These are phyloP conservation scores for Philotrypesis tridentata DNA, from an alignment of 1,140 invertebrate species.

Conservation along the genomic window DNA sequence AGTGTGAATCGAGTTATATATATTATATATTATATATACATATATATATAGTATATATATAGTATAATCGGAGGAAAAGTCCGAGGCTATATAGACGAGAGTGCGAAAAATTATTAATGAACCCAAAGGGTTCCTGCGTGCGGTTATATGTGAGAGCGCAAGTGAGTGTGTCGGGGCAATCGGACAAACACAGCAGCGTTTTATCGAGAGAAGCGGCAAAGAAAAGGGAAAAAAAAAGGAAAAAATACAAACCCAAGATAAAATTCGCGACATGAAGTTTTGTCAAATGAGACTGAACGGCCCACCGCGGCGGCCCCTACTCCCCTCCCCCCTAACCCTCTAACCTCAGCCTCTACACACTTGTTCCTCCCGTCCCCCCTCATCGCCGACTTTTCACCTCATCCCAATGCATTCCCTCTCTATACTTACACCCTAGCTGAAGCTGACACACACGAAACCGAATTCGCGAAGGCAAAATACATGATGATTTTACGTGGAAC, in stretches of 20 bases:
- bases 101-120: constrained; percentile 37
- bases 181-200: constrained; percentile 49
- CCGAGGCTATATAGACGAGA: constrained; percentile 44
- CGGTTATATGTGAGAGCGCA: constrained; percentile 44
- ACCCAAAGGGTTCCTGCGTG: constrained; percentile 45
- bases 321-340: not conserved
- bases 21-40: constrained; percentile 33
- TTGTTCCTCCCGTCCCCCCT: not conserved
- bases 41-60: constrained; percentile 33
- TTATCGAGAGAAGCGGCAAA: constrained; percentile 33
- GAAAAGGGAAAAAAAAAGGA: no score
- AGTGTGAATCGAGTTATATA: constrained; percentile 13
- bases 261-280: constrained; percentile 61
- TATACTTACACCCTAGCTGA: not conserved
- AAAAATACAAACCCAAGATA: constrained; percentile 12
- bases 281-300: constrained; percentile 71
- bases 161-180: constrained; percentile 57
- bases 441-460: constrained; percentile 18
- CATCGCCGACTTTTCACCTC: constrained; percentile 9
- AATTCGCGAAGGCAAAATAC: constrained; percentile 28
- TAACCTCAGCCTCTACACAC: not conserved
- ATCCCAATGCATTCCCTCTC: not conserved
- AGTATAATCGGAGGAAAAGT: constrained; percentile 38
- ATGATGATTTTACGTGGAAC: constrained; percentile 20
- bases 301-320: constrained; percentile 59